Conservation (phyloP, 2,113 vertebrate genomes). For the Jacana jacana region DNA sequence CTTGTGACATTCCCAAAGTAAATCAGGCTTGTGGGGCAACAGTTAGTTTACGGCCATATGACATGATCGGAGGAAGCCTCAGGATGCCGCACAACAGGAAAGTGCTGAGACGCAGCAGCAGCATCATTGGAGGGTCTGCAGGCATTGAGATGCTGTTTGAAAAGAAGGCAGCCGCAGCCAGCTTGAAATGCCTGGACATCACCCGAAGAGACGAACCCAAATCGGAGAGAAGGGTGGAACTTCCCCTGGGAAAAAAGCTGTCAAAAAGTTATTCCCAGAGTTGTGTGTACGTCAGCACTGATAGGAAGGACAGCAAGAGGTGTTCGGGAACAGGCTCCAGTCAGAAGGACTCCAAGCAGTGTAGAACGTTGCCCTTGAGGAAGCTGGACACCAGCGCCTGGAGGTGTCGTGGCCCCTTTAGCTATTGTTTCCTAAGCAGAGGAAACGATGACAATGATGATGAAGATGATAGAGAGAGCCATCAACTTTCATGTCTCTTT, state of each 20-base stretch:
- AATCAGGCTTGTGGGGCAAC: slow-evolving; percentile 78
- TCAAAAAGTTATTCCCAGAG: slow-evolving; percentile 87
- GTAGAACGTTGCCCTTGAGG: slow-evolving; percentile 77
- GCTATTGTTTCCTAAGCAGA: slow-evolving; percentile 86
- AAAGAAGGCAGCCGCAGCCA: slow-evolving; percentile 78
- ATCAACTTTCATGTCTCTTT: slow-evolving; percentile 65
- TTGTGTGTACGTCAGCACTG: slow-evolving; percentile 74
- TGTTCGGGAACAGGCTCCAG: slow-evolving; percentile 63
- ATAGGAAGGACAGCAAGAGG: slow-evolving; percentile 69
- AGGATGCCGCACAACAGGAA: slow-evolving; percentile 79
- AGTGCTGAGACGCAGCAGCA: slow-evolving; percentile 83
- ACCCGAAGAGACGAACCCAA: slow-evolving; percentile 72
- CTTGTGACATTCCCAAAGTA: slow-evolving; percentile 82
- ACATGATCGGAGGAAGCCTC: slow-evolving; percentile 80
- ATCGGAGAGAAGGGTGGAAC: slow-evolving; percentile 71
- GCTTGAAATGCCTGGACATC: slow-evolving; percentile 74
- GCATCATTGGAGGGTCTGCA: slow-evolving; percentile 75
- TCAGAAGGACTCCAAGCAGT: slow-evolving; percentile 85
- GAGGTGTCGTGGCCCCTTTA: slow-evolving; percentile 86
- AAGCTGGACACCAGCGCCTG: slow-evolving; percentile 79
- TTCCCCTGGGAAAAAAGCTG: slow-evolving; percentile 82
- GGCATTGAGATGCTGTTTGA: slow-evolving; percentile 81
- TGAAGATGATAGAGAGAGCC: slow-evolving; percentile 73
- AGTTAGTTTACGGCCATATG: slow-evolving; percentile 77
- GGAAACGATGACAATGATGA: slow-evolving; percentile 82